Conservation (phyloP, 1,140 invertebrate genomes). For the Neodiprion fabricii region DNA sequence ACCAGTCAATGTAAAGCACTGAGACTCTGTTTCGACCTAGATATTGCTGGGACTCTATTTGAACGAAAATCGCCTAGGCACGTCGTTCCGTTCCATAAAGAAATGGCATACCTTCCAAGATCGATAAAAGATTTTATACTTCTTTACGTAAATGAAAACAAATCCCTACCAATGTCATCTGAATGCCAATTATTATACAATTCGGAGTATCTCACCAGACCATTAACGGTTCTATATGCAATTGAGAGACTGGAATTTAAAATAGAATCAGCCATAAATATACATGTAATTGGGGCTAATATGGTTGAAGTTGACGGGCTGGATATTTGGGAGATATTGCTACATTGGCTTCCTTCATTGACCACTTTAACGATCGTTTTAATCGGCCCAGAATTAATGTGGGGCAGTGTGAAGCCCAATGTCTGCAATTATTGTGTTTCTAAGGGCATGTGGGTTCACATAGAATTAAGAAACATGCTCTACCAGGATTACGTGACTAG, state of each 20-base stretch:
- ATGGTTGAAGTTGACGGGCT: slow-evolving; percentile 37
- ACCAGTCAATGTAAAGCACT: slow-evolving; percentile 33
- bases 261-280: slow-evolving; percentile 24
- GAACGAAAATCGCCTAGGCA: slow-evolving; percentile 30
- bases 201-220: slow-evolving; percentile 45
- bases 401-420: slow-evolving; percentile 19
- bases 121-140: slow-evolving; percentile 43
- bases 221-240: slow-evolving; percentile 44
- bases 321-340: slow-evolving; percentile 44
- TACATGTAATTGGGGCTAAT: slow-evolving; percentile 49
- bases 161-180: slow-evolving; percentile 23
- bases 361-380: slow-evolving; percentile 35
- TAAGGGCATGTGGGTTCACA: slow-evolving; percentile 30
- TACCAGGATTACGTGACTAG: slow-evolving; percentile 40
- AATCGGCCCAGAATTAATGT: slow-evolving; percentile 44
- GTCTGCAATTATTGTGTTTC: slow-evolving; percentile 38
- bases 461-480: slow-evolving; percentile 29
- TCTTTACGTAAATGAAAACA: slow-evolving; percentile 32
- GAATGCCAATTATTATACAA: slow-evolving; percentile 27
- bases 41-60: slow-evolving; percentile 31
- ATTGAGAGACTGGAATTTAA: slow-evolving; percentile 36
- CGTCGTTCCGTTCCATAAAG: slow-evolving; percentile 29
- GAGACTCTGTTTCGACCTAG: slow-evolving; percentile 35
- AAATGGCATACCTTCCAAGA: slow-evolving; percentile 31
- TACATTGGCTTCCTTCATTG: slow-evolving; percentile 43